Conservation (phyloP, 2,113 vertebrate species). For the Fukomys damarensis region DNA sequence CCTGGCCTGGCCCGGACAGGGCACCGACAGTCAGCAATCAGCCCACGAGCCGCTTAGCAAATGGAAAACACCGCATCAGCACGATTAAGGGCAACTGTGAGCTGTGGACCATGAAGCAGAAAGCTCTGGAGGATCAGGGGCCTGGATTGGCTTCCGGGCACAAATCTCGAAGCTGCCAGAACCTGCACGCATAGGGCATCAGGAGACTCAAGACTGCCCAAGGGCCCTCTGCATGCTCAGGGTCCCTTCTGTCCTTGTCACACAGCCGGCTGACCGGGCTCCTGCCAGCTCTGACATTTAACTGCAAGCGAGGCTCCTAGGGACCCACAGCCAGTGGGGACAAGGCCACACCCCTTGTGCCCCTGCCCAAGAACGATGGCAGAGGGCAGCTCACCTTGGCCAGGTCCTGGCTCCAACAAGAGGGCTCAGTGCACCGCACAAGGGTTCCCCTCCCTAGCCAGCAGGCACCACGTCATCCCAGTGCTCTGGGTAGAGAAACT, state of each 20-base stretch:
- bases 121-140: too few relatives aligned
- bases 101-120: background rate
- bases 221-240: background rate
- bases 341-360: background rate
- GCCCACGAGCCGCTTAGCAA: background rate
- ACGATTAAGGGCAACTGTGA: background rate
- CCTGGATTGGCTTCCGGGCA: background rate
- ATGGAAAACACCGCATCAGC: background rate
- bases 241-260: background rate
- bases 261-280: background rate
- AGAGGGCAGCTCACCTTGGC: background rate
- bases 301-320: fast-evolving
- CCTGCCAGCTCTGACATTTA: fast-evolving
- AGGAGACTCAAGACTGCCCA: background rate
- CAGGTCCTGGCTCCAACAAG: too few relatives aligned
- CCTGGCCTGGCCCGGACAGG: fast-evolving
- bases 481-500: too few relatives aligned
- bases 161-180: background rate
- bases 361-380: background rate
- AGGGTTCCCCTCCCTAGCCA: too few relatives aligned
- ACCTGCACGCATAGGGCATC: fast-evolving
- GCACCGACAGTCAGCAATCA: background rate
- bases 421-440: too few relatives aligned
- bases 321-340: background rate
- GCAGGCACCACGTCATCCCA: background rate